Percentiles rank a stretch among this genome's conserved stretches.
Evolutionary conservation across 2,113 vertebrate genomes (phyloP).

Genomic region (Sinosuthora webbiana): DNA sequence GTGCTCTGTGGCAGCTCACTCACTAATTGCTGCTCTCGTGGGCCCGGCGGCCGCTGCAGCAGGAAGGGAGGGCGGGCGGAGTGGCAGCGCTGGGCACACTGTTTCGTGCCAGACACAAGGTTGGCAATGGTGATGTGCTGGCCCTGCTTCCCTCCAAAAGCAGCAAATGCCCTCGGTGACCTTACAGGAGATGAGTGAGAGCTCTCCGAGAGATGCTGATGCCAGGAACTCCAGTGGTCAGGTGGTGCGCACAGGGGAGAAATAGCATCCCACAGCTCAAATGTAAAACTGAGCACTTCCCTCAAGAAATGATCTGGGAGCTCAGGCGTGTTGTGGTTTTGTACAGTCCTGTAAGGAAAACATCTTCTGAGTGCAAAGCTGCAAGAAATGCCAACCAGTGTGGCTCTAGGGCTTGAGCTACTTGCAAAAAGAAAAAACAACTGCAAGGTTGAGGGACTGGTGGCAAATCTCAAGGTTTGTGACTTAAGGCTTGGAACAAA

Average conservation of each 20-base stretch:
- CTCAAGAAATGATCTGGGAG: rapidly evolving
- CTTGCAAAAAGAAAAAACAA: background rate
- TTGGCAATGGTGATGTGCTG: background rate
- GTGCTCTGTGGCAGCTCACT: background rate
- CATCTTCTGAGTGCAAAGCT: background rate
- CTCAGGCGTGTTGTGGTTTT: background rate
- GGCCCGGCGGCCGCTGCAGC: background rate
- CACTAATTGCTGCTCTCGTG: rapidly evolving
- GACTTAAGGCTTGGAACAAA: background rate
- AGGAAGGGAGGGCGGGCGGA: background rate
- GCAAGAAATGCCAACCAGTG: background rate
- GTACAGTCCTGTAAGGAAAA: background rate
- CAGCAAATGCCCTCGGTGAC: background rate
- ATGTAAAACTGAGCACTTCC: background rate
- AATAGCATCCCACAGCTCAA: background rate
- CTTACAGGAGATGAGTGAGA: background rate
- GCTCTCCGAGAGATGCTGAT: background rate
- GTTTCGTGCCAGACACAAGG: background rate
- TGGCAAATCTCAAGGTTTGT: background rate
- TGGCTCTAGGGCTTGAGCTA: background rate
- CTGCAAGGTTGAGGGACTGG: background rate
- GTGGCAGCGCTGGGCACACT: background rate
- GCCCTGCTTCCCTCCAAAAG: background rate
- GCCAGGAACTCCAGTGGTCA: background rate
- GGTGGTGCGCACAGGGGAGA: background rate